phyloP scores from a whole-genome alignment of 2,888 invertebrate genomes.

The Sialis lutaria region DNA sequence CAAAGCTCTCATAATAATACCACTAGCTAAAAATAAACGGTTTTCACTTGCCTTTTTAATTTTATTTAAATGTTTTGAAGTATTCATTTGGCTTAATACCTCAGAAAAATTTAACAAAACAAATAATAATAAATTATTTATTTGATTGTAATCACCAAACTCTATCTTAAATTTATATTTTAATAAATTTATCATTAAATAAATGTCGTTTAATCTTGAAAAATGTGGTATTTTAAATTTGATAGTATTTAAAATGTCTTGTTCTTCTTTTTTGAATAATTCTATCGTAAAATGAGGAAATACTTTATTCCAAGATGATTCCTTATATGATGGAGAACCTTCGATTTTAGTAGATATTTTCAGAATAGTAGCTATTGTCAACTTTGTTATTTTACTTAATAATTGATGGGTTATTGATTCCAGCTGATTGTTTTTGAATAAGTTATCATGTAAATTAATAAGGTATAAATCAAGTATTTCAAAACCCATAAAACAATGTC shows the following conservation, averaged over 20 bases:
- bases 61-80: too few species aligned
- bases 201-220: not conserved
- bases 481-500: not conserved
- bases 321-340: not conserved
- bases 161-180: not conserved
- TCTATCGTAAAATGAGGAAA: not conserved
- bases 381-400: not conserved
- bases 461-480: constrained; percentile 2
- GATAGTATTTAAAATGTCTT: not conserved
- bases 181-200: not conserved
- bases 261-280: not conserved
- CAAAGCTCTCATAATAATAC: too few species aligned
- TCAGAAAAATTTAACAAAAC: not conserved
- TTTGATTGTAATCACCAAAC: not conserved
- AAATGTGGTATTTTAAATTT: not conserved
- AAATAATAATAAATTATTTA: not conserved
- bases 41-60: too few species aligned
- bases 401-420: not conserved
- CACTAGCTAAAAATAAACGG: too few species aligned
- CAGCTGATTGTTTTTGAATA: not conserved
- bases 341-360: not conserved
- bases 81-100: not conserved
- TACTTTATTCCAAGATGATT: not conserved
- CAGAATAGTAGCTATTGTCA: not conserved
- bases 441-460: not conserved